These are phyloP conservation scores for Tetragonisca angustula DNA, from an alignment of 2,888 invertebrate genomes.

Conservation along the genomic window DNA sequence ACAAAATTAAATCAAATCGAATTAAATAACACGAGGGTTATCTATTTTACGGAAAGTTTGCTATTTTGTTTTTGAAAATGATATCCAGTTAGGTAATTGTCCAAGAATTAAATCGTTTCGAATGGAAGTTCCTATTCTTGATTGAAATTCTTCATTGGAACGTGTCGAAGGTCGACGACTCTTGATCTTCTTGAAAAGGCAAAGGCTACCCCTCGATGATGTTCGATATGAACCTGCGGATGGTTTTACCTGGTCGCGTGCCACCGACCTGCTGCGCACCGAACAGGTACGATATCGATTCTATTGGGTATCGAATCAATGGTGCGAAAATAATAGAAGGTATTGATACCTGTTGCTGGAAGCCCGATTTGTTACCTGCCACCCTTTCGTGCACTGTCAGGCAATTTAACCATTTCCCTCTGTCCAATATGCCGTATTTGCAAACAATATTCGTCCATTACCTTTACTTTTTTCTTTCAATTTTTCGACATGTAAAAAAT, in stretches of 20 bases:
- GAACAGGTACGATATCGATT: slow-evolving; percentile 70
- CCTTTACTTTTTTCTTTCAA: background rate
- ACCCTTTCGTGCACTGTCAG: slow-evolving; percentile 46
- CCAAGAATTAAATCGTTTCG: background rate
- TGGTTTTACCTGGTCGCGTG: slow-evolving; percentile 75
- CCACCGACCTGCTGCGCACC: slow-evolving; percentile 73
- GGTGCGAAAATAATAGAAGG: slow-evolving; percentile 71
- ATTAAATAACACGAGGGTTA: background rate
- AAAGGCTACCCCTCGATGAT: slow-evolving; percentile 29
- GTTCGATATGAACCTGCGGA: slow-evolving; percentile 62
- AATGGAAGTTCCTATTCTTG: background rate
- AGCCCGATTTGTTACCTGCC: slow-evolving; percentile 67
- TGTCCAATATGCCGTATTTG: slow-evolving; percentile 10
- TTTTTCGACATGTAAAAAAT: background rate
- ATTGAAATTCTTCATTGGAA: background rate
- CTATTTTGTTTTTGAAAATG: background rate
- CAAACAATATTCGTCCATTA: slow-evolving; percentile 24
- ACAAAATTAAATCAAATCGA: background rate
- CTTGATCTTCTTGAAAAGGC: slow-evolving; percentile 55
- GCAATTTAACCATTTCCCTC: slow-evolving; percentile 36
- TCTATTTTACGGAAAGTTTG: background rate
- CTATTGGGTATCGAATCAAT: slow-evolving; percentile 76
- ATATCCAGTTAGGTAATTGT: background rate
- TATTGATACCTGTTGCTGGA: slow-evolving; percentile 73
- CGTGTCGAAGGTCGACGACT: slow-evolving; percentile 48